These are phyloP conservation scores for Drosophila sproati DNA, from an alignment of 1,140 invertebrate species.

Conservation along the genomic window DNA sequence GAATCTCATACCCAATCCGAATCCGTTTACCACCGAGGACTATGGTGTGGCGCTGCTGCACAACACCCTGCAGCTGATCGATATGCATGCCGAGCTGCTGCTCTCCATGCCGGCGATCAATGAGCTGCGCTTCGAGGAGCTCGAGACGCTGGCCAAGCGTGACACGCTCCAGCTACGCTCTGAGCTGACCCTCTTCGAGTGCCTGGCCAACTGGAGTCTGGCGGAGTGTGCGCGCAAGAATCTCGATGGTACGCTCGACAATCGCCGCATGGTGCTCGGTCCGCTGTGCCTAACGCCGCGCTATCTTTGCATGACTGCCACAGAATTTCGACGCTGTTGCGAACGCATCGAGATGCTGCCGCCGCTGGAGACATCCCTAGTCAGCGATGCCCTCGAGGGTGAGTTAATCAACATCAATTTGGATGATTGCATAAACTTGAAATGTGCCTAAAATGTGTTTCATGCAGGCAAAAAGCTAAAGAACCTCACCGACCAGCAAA, in stretches of 20 bases:
- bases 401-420: conserved; percentile 28
- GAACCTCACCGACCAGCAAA: conserved; percentile 81
- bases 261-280: conserved; percentile 77
- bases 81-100: conserved; percentile 78
- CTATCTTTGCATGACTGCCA: conserved; percentile 70
- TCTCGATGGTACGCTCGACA: conserved; percentile 72
- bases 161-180: conserved; percentile 75
- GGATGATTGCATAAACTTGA: no score
- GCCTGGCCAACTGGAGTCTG: conserved; percentile 79
- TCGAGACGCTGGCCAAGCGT: conserved; percentile 79
- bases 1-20: conserved; percentile 74
- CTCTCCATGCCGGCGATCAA: conserved; percentile 66
- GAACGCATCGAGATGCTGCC: conserved; percentile 77
- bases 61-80: conserved; percentile 81
- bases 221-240: conserved; percentile 77
- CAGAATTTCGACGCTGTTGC: conserved; percentile 77
- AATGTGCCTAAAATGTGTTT: not conserved
- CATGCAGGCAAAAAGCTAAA: conserved; percentile 75
- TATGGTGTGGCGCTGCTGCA: conserved; percentile 77
- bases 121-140: conserved; percentile 79
- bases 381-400: conserved; percentile 75
- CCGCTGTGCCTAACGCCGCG: conserved; percentile 80
- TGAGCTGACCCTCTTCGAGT: conserved; percentile 77
- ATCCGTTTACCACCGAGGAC: conserved; percentile 83
- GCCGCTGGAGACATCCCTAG: conserved; percentile 64